Conservation (phyloP, 2,888 invertebrate species). For the Tribolium freemani region DNA sequence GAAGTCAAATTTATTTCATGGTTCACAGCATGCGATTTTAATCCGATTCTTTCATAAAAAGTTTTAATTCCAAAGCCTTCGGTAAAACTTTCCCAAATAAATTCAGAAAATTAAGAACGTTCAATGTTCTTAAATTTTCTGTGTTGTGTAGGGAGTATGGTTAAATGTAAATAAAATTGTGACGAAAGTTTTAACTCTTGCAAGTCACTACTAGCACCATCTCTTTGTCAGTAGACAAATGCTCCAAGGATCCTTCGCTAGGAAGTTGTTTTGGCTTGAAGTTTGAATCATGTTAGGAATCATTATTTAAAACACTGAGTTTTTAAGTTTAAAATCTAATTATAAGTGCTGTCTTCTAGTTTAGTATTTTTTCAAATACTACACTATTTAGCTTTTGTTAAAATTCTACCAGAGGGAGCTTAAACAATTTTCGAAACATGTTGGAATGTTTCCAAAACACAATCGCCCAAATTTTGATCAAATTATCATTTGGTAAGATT, state of each 20-base stretch:
- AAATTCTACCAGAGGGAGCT: too few species aligned
- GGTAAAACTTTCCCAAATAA: background rate
- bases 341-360: background rate
- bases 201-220: background rate
- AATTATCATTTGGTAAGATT: too few species aligned
- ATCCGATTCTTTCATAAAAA: background rate
- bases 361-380: too few species aligned
- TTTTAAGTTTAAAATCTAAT: background rate
- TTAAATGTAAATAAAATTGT: too few species aligned
- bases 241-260: background rate
- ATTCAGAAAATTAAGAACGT: too few species aligned
- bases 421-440: too few species aligned
- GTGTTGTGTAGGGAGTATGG: too few species aligned
- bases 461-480: too few species aligned
- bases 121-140: too few species aligned
- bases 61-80: background rate
- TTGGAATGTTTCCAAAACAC: too few species aligned
- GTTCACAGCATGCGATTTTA: background rate
- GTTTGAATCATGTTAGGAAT: background rate
- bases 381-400: too few species aligned
- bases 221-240: background rate
- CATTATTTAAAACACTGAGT: background rate
- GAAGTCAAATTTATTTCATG: background rate
- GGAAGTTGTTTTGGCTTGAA: background rate
- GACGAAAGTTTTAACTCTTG: background rate